Conservation (phyloP, 2,888 invertebrate genomes). For the Amphipyra tragopoginis region DNA sequence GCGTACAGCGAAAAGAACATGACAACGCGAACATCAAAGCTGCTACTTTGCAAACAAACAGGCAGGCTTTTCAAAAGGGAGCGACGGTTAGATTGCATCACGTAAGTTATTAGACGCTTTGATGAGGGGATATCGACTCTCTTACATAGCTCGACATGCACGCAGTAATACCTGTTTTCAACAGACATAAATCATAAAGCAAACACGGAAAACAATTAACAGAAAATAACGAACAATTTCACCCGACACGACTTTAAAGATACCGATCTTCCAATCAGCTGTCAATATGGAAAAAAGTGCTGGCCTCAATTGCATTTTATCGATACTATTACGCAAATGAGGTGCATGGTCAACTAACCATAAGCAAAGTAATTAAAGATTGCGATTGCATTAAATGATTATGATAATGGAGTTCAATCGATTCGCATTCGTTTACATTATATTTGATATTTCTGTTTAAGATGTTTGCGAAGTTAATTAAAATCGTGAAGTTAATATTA, state of each 20-base stretch:
- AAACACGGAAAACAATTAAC: conserved; percentile 71
- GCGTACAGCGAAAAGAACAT: conserved; percentile 44
- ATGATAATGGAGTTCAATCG: conserved; percentile 41
- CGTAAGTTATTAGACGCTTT: conserved; percentile 49
- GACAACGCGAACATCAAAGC: conserved; percentile 41
- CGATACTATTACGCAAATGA: conserved; percentile 56
- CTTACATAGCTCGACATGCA: conserved; percentile 52
- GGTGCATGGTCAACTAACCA: conserved; percentile 31
- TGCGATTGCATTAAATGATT: conserved; percentile 50
- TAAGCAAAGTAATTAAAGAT: conserved; percentile 42
- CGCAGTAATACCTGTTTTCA: conserved; percentile 51
- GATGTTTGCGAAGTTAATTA: conserved; percentile 46
- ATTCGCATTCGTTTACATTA: conserved; percentile 27
- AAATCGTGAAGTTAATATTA: conserved; percentile 42
- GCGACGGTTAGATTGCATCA: conserved; percentile 46
- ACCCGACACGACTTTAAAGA: conserved; percentile 60
- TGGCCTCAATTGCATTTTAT: conserved; percentile 55
- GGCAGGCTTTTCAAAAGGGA: conserved; percentile 44
- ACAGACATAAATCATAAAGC: conserved; percentile 62
- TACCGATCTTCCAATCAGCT: conserved; percentile 75
- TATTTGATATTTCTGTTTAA: conserved; percentile 31
- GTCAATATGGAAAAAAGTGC: conserved; percentile 62
- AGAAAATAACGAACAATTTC: conserved; percentile 66
- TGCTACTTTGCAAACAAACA: conserved; percentile 38
- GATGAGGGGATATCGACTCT: conserved; percentile 56